A percentile compares a stretch with the other conserved stretches of the same genome.
phyloP scores from a whole-genome alignment of 2,888 invertebrate genomes.

The Oligia latruncula region DNA sequence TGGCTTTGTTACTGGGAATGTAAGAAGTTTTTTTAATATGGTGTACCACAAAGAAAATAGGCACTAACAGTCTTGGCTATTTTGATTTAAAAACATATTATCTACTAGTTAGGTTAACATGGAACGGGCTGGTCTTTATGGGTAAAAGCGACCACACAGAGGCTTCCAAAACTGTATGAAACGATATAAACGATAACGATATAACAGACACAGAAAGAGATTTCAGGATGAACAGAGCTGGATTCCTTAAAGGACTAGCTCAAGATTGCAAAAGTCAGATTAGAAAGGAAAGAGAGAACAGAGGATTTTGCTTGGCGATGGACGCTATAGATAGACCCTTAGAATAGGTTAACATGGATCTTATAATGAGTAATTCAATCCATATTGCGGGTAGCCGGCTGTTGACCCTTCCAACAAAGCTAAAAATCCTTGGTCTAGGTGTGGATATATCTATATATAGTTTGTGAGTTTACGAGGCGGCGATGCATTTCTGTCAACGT shows the following conservation, averaged over 20 bases:
- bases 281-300: background rate
- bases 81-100: background rate
- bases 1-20: constrained; percentile 24
- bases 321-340: background rate
- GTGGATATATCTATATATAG: background rate
- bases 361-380: background rate
- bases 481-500: constrained; percentile 69
- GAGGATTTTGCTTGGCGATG: background rate
- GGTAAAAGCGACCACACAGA: too few relatives aligned
- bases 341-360: background rate
- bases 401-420: background rate
- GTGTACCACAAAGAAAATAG: background rate
- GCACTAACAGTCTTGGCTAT: background rate
- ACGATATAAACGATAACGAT: too few relatives aligned
- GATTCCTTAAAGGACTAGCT: background rate
- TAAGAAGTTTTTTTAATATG: constrained; percentile 9
- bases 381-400: background rate
- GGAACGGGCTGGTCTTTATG: background rate
- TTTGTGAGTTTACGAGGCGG: constrained; percentile 57
- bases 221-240: background rate
- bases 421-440: background rate
- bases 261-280: background rate
- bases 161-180: background rate
- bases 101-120: too few relatives aligned
- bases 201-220: background rate